Base-by-base conservation (phyloP, 2,797 vertebrate species). In the Eulemur coronatus region DNA sequence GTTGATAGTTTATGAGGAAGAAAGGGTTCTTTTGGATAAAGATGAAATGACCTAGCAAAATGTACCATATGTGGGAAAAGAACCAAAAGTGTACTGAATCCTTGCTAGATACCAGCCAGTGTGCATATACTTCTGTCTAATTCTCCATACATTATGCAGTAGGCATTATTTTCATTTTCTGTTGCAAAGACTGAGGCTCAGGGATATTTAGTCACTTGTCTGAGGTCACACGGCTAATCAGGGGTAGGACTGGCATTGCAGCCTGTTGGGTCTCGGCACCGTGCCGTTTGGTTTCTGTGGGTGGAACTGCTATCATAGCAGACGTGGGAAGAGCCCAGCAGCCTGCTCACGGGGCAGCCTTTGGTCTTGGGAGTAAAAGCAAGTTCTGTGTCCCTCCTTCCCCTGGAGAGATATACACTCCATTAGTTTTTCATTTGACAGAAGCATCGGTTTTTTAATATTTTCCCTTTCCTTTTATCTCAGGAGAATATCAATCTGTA, bases 351-450 rank as follows among this genome's bases (percentile, higher is more conserved):
- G 0, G 0, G 0, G 70, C 48, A 91, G 46, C 22, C 75, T 95
- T 96, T 14, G 0, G 41, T 95, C 65, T 91, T 50, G 81, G 67
- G 84, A 52, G 28, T 76, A 61, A 96, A 97, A 96, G 75, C 70
- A 79, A 94, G 87, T 59, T 30, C 67, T 81, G 92, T 0, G 1
- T 79, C 41, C 35, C 89, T 87, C 87, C 65, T 63, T 78, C 94
- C 30, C 95, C 91, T 28, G 73, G 0, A 84, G 96, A 96, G 94
- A 95, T 96, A 67, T 41, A 97, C 0, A 55, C 88, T 95, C 97
- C 98, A 98, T 98, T 98, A 98, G 97, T 86, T 98, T 98, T 98
- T 97, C 97, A 98, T 98, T 98, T 98, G 92, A 96, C 69, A 82
- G 97, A 94, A 98, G 96, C 97, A 97, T 98, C 65, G 11, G 30